Evolutionary conservation across 2,113 vertebrate genomes (phyloP).

Genomic region (Ibidorhyncha struthersii): DNA sequence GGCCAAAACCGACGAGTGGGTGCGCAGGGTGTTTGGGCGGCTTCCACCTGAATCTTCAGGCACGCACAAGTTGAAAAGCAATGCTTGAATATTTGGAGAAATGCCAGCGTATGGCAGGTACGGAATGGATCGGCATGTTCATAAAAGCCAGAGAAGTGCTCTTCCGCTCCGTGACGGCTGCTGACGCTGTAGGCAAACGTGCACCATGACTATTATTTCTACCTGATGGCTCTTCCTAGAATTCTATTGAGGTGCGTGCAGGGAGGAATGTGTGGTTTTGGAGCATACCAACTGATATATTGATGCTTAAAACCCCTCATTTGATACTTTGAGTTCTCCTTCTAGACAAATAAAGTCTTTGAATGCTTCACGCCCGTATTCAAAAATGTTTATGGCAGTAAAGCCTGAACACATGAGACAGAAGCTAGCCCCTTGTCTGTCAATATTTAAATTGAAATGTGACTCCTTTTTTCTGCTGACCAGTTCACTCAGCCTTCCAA

Average conservation of each 20-base stretch:
- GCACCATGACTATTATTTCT: rapidly evolving
- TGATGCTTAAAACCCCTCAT: background rate
- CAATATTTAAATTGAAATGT: background rate
- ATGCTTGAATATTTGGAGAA: background rate
- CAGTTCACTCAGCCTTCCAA: background rate
- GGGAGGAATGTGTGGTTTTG: background rate
- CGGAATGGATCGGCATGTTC: background rate
- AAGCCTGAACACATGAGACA: background rate
- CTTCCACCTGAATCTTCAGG: background rate
- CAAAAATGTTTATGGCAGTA: background rate
- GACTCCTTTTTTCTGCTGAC: background rate
- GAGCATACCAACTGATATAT: rapidly evolving
- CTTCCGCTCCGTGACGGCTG: background rate
- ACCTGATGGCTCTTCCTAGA: background rate
- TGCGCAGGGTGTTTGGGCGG: background rate
- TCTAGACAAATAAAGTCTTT: background rate
- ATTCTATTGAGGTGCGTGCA: background rate
- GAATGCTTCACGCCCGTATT: background rate
- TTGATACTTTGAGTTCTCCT: background rate
- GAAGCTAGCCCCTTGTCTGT: background rate
- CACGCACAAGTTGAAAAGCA: background rate
- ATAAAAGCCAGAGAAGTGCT: background rate
- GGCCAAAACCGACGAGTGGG: background rate
- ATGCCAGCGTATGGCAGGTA: rapidly evolving
- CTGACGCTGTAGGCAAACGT: rapidly evolving